Evolutionary conservation across 1,140 invertebrate genomes (phyloP).

Genomic region (Drosophila arizonae): DNA sequence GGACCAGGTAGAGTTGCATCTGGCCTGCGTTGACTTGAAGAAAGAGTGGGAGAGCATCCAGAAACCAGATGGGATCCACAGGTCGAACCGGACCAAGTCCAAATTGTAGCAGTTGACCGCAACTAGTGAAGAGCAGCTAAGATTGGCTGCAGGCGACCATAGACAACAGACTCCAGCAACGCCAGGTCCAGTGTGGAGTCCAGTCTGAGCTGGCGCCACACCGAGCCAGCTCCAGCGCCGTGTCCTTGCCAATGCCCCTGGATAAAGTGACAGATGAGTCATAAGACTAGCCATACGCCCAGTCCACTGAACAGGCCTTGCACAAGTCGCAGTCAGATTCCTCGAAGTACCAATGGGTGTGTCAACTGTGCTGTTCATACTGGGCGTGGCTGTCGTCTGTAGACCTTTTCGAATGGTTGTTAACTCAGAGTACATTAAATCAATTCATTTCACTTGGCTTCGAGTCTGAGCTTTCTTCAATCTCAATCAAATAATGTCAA

Average conservation of each 20-base stretch:
- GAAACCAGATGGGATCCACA: conserved; percentile 77
- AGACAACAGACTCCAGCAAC: conserved; percentile 87
- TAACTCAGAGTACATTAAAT: too few species aligned
- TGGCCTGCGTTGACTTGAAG: conserved; percentile 87
- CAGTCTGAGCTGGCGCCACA: conserved; percentile 86
- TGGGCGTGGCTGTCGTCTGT: not conserved
- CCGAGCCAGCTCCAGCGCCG: conserved; percentile 89
- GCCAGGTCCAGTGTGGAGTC: conserved; percentile 90
- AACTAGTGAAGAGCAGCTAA: conserved; percentile 89
- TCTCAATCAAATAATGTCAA: too few species aligned
- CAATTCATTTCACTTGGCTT: too few species aligned
- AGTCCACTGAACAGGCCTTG: conserved; percentile 44
- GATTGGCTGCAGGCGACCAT: conserved; percentile 87
- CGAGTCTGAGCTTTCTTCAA: too few species aligned
- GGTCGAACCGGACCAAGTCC: conserved; percentile 89
- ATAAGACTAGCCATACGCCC: conserved; percentile 47
- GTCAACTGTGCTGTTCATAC: not conserved
- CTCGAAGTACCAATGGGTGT: conserved; percentile 42
- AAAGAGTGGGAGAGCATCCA: conserved; percentile 58
- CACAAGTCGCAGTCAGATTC: conserved; percentile 73
- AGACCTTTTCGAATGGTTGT: not conserved
- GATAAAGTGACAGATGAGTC: conserved; percentile 65
- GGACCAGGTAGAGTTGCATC: conserved; percentile 90
- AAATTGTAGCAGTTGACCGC: conserved; percentile 89
- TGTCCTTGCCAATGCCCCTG: conserved; percentile 93